Evolutionary conservation across 1,140 invertebrate genomes (phyloP), one percentile per base, ranked within the genome.

Genomic region (Parasteatoda tepidariorum): DNA sequence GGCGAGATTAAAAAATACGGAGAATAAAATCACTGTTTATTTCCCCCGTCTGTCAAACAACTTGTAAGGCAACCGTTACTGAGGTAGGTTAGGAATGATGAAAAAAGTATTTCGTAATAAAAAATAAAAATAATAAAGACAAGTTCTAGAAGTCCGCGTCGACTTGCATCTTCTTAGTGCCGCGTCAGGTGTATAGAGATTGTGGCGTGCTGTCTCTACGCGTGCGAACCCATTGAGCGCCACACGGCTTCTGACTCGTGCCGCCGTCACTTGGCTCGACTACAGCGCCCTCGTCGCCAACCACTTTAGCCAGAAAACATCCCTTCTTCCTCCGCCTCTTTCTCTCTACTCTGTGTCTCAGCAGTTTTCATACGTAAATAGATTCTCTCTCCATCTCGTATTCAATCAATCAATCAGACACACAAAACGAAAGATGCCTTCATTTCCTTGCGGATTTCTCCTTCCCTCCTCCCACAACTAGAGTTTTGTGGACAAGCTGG

Each of bases 41-140:
- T n/a, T n/a, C 13, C 41, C 11, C 28, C 26, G 54, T 34, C 54
- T 54, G 55, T 31, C 31, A 48, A 71, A 11, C 18, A 34, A 61
- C 26, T n/a, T 64, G n/a, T 82, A 82, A 82, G 78, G 78, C 78
- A 82, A 82, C 78, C 78, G 78, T 82, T 82, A 48, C 57, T 82
- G 78, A 82, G 78, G 78, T 82, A 82, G 78, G 62, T 82, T 26
- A 54, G 57, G 78, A 71, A 57, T 24, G 54, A 30, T 15, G 18
- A 22, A 61, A 62, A 30, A 62, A 13, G 28, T 48, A 26, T 81
- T 68, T 70, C 41, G 66, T 64, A 78, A 78, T n/a, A n/a, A n/a
- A n/a, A n/a, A n/a, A n/a, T n/a, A n/a, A n/a, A n/a, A 31, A 13
- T 28, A 7, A 18, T 48, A 48, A 48, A 48, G 26, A n/a, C 61